Evolutionary conservation across 2,797 vertebrate species (phyloP).

Genomic region (Darevskia nairensis): DNA sequence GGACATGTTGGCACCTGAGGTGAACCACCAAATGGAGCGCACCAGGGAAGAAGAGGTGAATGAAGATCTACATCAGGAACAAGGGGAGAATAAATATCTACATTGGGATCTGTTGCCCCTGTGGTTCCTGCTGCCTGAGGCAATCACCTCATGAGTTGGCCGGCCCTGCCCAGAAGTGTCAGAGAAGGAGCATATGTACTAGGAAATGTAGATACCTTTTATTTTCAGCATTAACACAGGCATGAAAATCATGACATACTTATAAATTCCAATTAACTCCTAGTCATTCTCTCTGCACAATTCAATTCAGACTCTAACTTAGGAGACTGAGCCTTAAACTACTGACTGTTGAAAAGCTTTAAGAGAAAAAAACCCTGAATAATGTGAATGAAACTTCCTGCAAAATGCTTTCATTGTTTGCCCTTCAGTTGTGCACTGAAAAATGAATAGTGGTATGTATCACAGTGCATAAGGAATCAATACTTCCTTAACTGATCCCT

Average conservation of each 20-base stretch:
- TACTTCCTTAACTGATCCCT: constrained; percentile 30
- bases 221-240: neutral
- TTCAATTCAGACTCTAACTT: neutral
- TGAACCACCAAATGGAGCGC: no score
- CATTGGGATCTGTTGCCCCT: no score
- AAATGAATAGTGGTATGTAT: constrained; percentile 28
- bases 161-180: neutral
- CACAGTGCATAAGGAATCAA: constrained; percentile 19
- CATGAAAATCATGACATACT: neutral
- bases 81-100: no score
- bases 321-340: neutral
- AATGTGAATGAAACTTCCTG: neutral
- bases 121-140: no score
- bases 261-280: neutral
- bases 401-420: constrained; percentile 1
- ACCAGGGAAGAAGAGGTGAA: no score
- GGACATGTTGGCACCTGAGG: no score
- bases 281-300: neutral
- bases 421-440: constrained; percentile 5
- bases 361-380: neutral
- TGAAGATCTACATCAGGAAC: no score
- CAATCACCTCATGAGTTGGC: no score
- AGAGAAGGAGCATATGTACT: neutral
- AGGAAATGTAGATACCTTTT: neutral
- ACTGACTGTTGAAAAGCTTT: neutral